Percentiles rank a stretch among this genome's conserved stretches.
Evolutionary conservation across 1,140 invertebrate species (phyloP).

Genomic region (Drosophila chauvacae): DNA sequence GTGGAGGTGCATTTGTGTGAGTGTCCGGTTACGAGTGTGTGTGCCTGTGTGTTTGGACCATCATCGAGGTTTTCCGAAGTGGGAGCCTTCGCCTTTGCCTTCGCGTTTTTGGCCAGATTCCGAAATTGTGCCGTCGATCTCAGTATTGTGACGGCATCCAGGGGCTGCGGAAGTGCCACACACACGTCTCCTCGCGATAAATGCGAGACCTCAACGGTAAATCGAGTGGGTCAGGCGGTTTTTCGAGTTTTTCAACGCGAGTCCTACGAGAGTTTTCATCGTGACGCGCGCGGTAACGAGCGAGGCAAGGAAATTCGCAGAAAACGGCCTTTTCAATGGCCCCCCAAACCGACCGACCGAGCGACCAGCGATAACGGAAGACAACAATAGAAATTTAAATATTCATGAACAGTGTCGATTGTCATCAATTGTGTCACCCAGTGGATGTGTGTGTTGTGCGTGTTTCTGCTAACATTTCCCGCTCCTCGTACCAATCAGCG

Average conservation of each 20-base stretch:
- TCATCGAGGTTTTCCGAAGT: constrained; percentile 40
- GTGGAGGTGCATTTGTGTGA: not conserved
- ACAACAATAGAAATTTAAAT: constrained; percentile 75
- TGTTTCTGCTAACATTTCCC: constrained; percentile 34
- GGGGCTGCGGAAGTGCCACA: constrained; percentile 67
- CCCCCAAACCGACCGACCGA: not conserved
- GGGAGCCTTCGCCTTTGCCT: constrained; percentile 50
- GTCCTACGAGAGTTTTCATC: not conserved
- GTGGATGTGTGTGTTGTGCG: not conserved
- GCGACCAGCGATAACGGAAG: constrained; percentile 23
- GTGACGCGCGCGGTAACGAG: constrained; percentile 37
- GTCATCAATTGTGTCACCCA: constrained; percentile 52
- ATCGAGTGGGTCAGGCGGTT: constrained; percentile 15
- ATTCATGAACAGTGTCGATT: constrained; percentile 71
- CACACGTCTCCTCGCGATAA: constrained; percentile 39
- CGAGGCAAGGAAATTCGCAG: constrained; percentile 11
- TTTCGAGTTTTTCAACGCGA: constrained; percentile 1
- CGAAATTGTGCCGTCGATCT: constrained; percentile 42
- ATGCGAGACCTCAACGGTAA: constrained; percentile 11
- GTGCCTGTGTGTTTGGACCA: constrained; percentile 43
- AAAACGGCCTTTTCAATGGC: constrained; percentile 16
- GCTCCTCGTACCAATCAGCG: constrained; percentile 31
- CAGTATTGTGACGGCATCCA: constrained; percentile 64
- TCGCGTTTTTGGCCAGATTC: constrained; percentile 28
- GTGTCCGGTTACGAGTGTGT: constrained; percentile 6